Conservation (phyloP, 2,888 invertebrate genomes). For the Andrena bicolor region DNA sequence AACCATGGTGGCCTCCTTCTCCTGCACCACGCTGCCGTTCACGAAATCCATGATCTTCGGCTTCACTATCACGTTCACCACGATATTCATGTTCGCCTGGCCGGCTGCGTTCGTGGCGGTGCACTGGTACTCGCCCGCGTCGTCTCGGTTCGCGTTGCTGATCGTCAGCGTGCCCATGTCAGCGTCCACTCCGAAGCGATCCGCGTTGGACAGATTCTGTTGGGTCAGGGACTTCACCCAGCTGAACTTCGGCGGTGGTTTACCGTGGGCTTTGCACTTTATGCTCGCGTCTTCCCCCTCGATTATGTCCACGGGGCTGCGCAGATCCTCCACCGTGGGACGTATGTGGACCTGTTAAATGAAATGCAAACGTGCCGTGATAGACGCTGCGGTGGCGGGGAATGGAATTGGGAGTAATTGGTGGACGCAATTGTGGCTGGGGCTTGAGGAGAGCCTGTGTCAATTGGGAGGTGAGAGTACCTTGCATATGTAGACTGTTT, state of each 20-base stretch:
- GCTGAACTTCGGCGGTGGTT: slow-evolving; percentile 92
- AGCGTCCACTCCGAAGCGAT: slow-evolving; percentile 90
- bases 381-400: slow-evolving; percentile 18
- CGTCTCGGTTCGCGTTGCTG: slow-evolving; percentile 91
- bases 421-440: neutral
- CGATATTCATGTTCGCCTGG: slow-evolving; percentile 89
- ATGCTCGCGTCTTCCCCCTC: slow-evolving; percentile 93
- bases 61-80: slow-evolving; percentile 90
- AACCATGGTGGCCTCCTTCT: slow-evolving; percentile 88
- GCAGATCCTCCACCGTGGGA: slow-evolving; percentile 90
- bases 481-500: too few species aligned
- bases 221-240: slow-evolving; percentile 93
- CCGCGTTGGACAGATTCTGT: slow-evolving; percentile 90
- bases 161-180: slow-evolving; percentile 91
- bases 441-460: neutral
- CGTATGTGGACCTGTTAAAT: slow-evolving; percentile 89
- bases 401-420: slow-evolving; percentile 33
- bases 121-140: slow-evolving; percentile 93
- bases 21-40: slow-evolving; percentile 90
- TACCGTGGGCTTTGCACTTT: slow-evolving; percentile 92
- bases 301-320: slow-evolving; percentile 88
- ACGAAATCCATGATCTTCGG: slow-evolving; percentile 92
- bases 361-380: slow-evolving; percentile 40
- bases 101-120: slow-evolving; percentile 93
- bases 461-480: slow-evolving; percentile 1